Base-by-base conservation (phyloP, 2,797 vertebrate genomes). In the Odontamblyopus rebecca region DNA sequence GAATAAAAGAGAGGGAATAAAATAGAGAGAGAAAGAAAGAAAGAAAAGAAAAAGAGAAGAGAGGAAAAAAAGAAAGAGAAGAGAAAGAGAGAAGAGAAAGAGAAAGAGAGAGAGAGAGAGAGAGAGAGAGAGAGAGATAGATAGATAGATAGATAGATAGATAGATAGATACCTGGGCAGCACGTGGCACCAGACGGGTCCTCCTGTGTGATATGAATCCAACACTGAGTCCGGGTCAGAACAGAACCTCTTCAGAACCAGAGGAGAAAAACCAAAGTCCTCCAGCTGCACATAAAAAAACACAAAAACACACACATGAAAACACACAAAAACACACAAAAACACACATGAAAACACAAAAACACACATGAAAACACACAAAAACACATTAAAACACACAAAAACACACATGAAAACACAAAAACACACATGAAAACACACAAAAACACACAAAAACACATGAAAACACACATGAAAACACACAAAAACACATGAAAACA, bases 141-240 rank as follows among this genome's bases (percentile, higher is more conserved):
- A 23, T 7, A 5, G 29, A 4, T 30, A 30, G 29, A 30, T 30
- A 4, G n/a, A n/a, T n/a, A n/a, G n/a, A n/a, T n/a, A n/a, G n/a
- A n/a, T n/a, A n/a, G n/a, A n/a, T n/a, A n/a, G n/a, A 6, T 35
- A 98, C 96, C 97, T 98, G 88, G 96, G 97, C 79, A 98, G 95
- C 82, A 98, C 82, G 29, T 97, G 95, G 77, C 96, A 98, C 96
- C 97, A 97, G 76, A 92, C 86, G 86, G 82, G 91, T 82, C 93
- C 81, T 75, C 93, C 79, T 67, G 92, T 88, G 61, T 90, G 94
- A 73, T 89, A 73, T 1, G 84, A 89, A 50, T 93, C 80, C 60
- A 98, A 93, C 73, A 94, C 72, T 60, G 80, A 61, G 44, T 87
- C 89, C 54, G 85, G 86, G 32, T 90, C 90, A 35, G 66, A 83